A percentile compares a stretch with the other conserved stretches of the same genome.
Evolutionary conservation across 2,113 vertebrate species (phyloP).

Genomic region (Psephotus haematonotus): DNA sequence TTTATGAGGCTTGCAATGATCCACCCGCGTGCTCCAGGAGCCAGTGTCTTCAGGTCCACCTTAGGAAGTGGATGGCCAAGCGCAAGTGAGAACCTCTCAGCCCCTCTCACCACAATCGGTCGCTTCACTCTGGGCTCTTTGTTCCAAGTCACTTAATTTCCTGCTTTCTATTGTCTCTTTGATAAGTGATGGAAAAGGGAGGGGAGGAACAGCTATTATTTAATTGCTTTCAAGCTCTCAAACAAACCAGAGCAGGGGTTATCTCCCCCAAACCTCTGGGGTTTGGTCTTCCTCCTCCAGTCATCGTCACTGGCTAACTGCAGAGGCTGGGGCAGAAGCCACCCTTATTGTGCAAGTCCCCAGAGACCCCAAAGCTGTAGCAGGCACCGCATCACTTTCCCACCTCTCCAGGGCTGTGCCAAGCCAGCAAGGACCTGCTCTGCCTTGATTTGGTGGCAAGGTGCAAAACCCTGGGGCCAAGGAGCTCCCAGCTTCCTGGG

Average conservation of each 20-base stretch:
- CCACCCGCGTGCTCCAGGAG: background rate
- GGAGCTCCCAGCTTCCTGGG: background rate
- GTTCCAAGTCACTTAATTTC: slow-evolving; percentile 51
- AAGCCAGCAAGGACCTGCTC: background rate
- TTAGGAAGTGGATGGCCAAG: background rate
- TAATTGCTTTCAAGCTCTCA: slow-evolving; percentile 17
- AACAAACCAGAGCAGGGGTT: background rate
- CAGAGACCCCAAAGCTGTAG: background rate
- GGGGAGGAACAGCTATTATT: background rate
- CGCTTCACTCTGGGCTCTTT: background rate
- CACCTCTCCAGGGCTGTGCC: background rate
- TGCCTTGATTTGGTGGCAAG: background rate
- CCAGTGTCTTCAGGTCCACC: background rate
- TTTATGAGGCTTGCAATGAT: background rate
- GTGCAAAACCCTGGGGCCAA: background rate
- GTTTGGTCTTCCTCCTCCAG: background rate
- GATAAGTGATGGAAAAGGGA: background rate
- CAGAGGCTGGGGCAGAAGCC: background rate
- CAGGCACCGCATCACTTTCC: rapidly evolving
- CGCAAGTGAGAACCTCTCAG: background rate
- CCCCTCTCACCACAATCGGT: background rate
- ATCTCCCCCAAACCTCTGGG: background rate
- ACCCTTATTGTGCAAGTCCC: background rate
- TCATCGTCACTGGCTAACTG: background rate
- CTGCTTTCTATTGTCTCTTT: slow-evolving; percentile 46